A percentile compares a stretch with the other conserved stretches of the same genome.
These are phyloP conservation scores for Brachionus asplanchnoidis DNA, from an alignment of 1,140 invertebrate genomes.

Conservation along the genomic window DNA sequence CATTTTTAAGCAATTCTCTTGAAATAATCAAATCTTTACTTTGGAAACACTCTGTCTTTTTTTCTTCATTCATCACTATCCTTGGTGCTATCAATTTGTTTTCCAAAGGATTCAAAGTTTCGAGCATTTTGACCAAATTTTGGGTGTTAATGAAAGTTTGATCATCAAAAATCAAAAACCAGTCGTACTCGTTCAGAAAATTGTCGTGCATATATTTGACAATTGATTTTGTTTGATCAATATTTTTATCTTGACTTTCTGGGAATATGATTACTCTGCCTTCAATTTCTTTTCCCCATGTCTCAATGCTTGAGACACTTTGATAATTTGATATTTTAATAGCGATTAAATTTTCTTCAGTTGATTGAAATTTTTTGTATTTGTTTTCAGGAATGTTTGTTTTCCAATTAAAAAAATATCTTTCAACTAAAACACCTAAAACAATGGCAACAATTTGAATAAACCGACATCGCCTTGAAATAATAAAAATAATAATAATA, in stretches of 20 bases:
- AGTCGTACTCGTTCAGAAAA: neutral
- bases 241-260: neutral
- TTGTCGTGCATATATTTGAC: neutral
- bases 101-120: neutral
- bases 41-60: neutral
- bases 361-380: too few relatives aligned
- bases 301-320: too few relatives aligned
- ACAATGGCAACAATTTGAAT: too few relatives aligned
- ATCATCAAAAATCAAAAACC: neutral
- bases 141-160: neutral
- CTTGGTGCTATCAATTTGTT: neutral
- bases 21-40: neutral
- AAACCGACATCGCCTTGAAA: too few relatives aligned
- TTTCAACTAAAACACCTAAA: too few relatives aligned
- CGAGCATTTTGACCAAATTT: neutral
- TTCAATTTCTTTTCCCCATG: neutral
- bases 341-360: too few relatives aligned
- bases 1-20: neutral
- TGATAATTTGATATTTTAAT: too few relatives aligned
- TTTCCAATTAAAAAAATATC: too few relatives aligned
- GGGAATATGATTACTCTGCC: neutral
- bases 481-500: too few relatives aligned
- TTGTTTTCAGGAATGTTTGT: too few relatives aligned
- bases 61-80: neutral
- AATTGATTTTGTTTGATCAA: neutral